A percentile compares a stretch with the other conserved stretches of the same genome.
phyloP scores from a whole-genome alignment of 2,797 vertebrate genomes.

The Enteromius viviparus region DNA sequence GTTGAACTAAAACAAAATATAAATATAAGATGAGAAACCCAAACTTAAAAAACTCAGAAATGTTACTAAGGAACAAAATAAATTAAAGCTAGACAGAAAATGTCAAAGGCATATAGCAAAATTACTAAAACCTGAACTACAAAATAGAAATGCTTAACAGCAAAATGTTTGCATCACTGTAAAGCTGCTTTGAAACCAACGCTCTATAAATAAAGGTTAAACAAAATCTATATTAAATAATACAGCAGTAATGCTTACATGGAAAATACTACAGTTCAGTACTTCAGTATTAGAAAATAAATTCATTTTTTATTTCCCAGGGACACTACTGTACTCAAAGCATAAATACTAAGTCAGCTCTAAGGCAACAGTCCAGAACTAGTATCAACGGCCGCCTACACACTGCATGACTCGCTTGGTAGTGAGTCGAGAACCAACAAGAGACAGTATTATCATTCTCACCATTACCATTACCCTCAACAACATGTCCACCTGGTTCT shows the following conservation, averaged over 20 bases:
- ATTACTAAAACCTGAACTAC: background rate
- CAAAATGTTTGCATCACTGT: background rate
- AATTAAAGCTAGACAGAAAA: background rate
- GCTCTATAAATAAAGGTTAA: background rate
- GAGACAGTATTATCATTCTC: background rate
- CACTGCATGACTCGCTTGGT: constrained; percentile 15
- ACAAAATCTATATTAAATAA: background rate
- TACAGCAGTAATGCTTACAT: background rate
- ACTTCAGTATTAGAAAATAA: background rate
- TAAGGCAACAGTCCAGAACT: constrained; percentile 11
- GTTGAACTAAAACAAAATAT: background rate
- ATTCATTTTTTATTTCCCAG: background rate
- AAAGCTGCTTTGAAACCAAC: background rate
- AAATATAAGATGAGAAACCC: background rate
- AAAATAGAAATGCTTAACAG: background rate
- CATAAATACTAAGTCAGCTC: constrained; percentile 6
- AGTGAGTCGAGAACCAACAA: background rate
- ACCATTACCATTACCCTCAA: constrained; percentile 20
- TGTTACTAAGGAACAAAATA: background rate
- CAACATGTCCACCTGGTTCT: constrained; percentile 1
- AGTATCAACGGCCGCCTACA: background rate
- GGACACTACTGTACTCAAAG: background rate
- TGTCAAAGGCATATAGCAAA: background rate
- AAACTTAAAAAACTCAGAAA: background rate
- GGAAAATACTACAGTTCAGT: background rate